Base-by-base conservation (phyloP, 2,113 vertebrate genomes). In the Perca schrenkii region DNA sequence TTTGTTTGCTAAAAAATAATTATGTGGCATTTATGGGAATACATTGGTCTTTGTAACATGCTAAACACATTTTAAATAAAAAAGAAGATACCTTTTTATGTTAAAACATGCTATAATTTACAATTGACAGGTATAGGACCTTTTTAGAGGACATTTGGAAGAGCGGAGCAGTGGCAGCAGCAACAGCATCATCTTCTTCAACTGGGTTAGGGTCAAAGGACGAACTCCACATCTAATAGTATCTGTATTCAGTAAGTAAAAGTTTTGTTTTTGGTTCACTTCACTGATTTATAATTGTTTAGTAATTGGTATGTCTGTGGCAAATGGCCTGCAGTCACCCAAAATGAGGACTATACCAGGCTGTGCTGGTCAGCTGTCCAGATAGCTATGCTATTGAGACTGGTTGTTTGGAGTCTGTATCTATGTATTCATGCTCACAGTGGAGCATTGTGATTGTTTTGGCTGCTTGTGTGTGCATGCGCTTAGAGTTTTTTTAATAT, bases 211-310 rank as follows among this genome's bases (percentile, higher is more conserved):
- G 43, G 77, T 53, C 28, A 47, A 62, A 25, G 25, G 6, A 31
- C 61, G 16, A 77, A 56, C 53, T 60, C 72, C 34, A 56, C 50
- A 21, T 77, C 31, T 53, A 4, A 5, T 28, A 60, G 19, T 16
- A 34, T 68, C 62, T 34, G 3, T 40, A 75, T 62, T 72, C 34
- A 49, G 85, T 88, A 85, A 89, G 88, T 84, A 22, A 64, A 56
- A 57, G 14, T 49, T 67, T 46, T 12, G 8, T 57, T 52, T 69
- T 31, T 21, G 3, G 15, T 34, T 34, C 34, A 34, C 5, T 50
- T 60, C 1, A 25, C 53, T 65, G 28, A 49, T 43, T 56, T 8
- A 3, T 50, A 11, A n/a, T 47, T 54, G 15, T 79, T 69, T n/a
- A 31, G 14, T 21, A 3, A 62, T 17, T 40, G 3, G 0, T 4